Evolutionary conservation across 2,888 invertebrate species (phyloP).

Genomic region (Dione vanillae): DNA sequence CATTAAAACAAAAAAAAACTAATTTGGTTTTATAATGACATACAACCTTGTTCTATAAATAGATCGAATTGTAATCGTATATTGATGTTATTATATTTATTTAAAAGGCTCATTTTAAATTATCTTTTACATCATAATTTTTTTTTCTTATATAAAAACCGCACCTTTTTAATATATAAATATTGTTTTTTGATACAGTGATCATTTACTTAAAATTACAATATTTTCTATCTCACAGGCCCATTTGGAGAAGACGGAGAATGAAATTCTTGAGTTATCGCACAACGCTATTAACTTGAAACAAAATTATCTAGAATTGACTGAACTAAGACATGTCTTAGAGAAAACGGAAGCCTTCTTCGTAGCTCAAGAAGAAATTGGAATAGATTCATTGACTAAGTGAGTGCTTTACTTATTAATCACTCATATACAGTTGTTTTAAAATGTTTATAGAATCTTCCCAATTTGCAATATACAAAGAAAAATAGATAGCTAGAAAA

Average conservation of each 20-base stretch:
- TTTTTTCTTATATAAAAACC: no score
- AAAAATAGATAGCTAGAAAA: no score
- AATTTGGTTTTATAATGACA: no score
- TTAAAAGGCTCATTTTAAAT: not conserved
- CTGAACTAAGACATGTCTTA: slow-evolving; percentile 95
- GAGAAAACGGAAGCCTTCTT: slow-evolving; percentile 96
- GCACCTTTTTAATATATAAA: no score
- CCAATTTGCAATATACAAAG: no score
- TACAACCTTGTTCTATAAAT: no score
- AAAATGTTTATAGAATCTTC: no score
- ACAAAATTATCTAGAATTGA: slow-evolving; percentile 95
- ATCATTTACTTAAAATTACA: not conserved
- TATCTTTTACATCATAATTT: no score
- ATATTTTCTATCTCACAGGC: slow-evolving; percentile 81
- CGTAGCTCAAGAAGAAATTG: slow-evolving; percentile 90
- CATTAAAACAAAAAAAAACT: no score
- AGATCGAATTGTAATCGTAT: no score
- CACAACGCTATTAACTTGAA: slow-evolving; percentile 96
- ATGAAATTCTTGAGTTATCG: slow-evolving; percentile 96
- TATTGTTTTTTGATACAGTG: no score
- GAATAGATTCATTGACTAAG: slow-evolving; percentile 86
- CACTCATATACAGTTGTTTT: not conserved
- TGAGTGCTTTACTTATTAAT: slow-evolving; percentile 51
- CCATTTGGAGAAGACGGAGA: slow-evolving; percentile 97
- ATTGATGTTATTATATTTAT: not conserved